Evolutionary conservation across 2,113 vertebrate species (phyloP).

Genomic region (Eudyptes chrysolophus): DNA sequence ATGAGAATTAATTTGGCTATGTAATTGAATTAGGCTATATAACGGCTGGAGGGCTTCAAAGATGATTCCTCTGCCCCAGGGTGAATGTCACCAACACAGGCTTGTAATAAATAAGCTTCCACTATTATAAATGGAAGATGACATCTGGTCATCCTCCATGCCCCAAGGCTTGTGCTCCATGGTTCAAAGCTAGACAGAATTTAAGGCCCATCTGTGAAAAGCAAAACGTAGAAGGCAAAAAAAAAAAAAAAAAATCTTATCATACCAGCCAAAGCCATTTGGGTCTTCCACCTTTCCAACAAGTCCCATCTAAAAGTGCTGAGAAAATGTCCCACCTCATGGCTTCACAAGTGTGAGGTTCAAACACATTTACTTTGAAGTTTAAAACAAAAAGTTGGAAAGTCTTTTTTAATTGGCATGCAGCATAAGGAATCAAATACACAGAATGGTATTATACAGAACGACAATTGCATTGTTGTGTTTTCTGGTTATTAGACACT

Average conservation of each 20-base stretch:
- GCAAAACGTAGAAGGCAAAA: slow-evolving; percentile 31
- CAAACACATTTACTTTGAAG: slow-evolving; percentile 34
- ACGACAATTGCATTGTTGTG: slow-evolving; percentile 65
- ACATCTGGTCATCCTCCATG: slow-evolving; percentile 28
- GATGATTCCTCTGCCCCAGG: slow-evolving; percentile 7
- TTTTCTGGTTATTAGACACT: slow-evolving; percentile 64
- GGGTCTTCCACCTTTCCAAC: slow-evolving; percentile 53
- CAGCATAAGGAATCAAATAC: slow-evolving; percentile 58
- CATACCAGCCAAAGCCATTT: slow-evolving; percentile 54
- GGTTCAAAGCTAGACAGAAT: slow-evolving; percentile 65
- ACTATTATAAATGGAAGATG: slow-evolving; percentile 27
- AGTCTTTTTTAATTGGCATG: slow-evolving; percentile 59
- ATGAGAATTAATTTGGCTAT: not conserved
- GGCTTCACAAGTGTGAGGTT: slow-evolving; percentile 64
- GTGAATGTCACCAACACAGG: slow-evolving; percentile 52
- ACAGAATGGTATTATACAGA: slow-evolving; percentile 35
- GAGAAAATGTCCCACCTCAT: slow-evolving; percentile 59
- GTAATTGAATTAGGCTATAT: not conserved
- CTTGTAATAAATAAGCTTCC: slow-evolving; percentile 43
- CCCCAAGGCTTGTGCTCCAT: slow-evolving; percentile 64
- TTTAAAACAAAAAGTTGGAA: slow-evolving; percentile 51
- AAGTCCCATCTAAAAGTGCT: slow-evolving; percentile 46
- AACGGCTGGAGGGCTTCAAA: slow-evolving; percentile 43
- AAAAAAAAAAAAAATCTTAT: not conserved
- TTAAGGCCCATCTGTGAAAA: slow-evolving; percentile 66